Percentiles rank a stretch among this genome's conserved stretches.
Conservation (phyloP, 2,113 vertebrate genomes). For the Pomatorhinus ruficollis region DNA sequence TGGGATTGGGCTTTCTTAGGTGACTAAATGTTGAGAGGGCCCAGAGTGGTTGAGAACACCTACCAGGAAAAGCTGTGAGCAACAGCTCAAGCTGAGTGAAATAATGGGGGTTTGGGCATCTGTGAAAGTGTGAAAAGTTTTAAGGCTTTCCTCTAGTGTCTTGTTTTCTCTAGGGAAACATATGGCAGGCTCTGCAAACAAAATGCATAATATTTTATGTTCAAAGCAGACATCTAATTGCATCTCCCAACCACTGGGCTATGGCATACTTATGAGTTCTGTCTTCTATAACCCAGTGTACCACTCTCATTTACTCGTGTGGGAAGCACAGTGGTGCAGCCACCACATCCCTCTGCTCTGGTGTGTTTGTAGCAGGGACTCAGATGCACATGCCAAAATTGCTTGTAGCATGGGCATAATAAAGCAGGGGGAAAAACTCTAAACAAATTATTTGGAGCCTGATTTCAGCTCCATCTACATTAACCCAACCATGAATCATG, state of each 20-base stretch:
- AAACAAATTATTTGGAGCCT: background rate
- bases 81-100: background rate
- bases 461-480: background rate
- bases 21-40: background rate
- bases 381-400: background rate
- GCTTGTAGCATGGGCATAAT: background rate
- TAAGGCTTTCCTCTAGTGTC: background rate
- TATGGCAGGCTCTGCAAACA: background rate
- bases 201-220: background rate
- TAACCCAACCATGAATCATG: background rate
- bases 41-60: background rate
- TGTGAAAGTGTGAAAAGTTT: background rate
- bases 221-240: constrained; percentile 19
- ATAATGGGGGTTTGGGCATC: background rate
- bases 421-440: background rate
- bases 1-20: background rate
- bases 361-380: background rate
- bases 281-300: background rate
- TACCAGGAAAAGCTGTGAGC: background rate
- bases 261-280: background rate
- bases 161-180: background rate
- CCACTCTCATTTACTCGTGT: background rate
- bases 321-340: background rate
- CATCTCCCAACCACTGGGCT: background rate
- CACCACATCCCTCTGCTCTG: background rate